Conservation (phyloP, 2,113 vertebrate species). For the Sylvicapra grimmia region DNA sequence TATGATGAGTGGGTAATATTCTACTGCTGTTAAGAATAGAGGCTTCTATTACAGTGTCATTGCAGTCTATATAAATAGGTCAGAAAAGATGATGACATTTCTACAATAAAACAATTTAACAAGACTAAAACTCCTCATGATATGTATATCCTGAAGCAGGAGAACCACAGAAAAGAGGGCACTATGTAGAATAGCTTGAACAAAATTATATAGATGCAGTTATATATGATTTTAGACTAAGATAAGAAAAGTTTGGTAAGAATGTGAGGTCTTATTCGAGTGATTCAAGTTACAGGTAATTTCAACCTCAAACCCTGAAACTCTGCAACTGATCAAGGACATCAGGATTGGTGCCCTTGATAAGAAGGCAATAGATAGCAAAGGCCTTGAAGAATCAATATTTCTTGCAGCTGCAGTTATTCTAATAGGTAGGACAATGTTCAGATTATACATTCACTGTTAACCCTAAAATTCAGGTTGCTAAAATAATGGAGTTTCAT, state of each 20-base stretch:
- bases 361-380: background rate
- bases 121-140: background rate
- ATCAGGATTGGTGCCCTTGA: background rate
- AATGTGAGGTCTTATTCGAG: background rate
- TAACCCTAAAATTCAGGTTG: background rate
- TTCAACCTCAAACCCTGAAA: background rate
- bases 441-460: background rate
- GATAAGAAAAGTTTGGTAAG: background rate
- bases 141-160: background rate
- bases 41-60: background rate
- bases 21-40: background rate
- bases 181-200: background rate
- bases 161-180: background rate
- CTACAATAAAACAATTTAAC: background rate
- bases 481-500: background rate
- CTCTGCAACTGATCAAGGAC: background rate
- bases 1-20: background rate
- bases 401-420: background rate
- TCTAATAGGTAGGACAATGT: background rate
- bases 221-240: background rate
- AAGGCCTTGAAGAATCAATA: background rate
- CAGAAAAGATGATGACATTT: constrained; percentile 5
- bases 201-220: background rate
- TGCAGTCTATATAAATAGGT: background rate
- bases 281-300: background rate